Percentiles rank a stretch among this genome's conserved stretches.
Evolutionary conservation across 2,113 vertebrate species (phyloP).

Genomic region (Silurus meridionalis): DNA sequence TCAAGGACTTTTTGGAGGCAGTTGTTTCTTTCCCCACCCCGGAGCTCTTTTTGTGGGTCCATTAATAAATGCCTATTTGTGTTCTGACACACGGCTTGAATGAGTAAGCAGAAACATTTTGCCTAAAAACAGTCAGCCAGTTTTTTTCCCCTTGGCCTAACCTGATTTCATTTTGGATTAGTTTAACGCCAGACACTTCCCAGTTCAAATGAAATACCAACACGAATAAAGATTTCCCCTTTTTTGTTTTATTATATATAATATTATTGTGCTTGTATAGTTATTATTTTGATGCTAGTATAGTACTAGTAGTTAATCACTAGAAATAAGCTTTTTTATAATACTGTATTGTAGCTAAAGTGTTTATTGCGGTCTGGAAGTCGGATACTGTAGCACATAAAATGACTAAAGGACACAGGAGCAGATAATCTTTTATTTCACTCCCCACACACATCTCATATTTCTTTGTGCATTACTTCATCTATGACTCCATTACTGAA

Average conservation of each 20-base stretch:
- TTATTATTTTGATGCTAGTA: neutral
- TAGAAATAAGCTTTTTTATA: neutral
- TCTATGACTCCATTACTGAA: slow-evolving; percentile 39
- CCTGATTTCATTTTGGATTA: neutral
- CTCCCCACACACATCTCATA: neutral
- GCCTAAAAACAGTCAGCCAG: neutral
- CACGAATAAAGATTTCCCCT: too few species aligned
- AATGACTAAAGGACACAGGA: neutral
- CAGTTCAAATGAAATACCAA: neutral
- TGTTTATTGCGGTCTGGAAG: neutral
- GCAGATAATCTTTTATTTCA: neutral
- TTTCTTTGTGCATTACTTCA: slow-evolving; percentile 44
- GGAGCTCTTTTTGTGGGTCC: slow-evolving; percentile 37
- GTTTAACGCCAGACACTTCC: neutral
- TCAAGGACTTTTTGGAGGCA: slow-evolving; percentile 18
- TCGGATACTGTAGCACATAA: neutral
- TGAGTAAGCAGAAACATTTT: slow-evolving; percentile 15
- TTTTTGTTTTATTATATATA: neutral
- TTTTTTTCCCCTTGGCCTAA: neutral
- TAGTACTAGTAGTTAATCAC: neutral
- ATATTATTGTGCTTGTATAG: neutral
- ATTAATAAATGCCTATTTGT: slow-evolving; percentile 42
- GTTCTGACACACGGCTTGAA: slow-evolving; percentile 12
- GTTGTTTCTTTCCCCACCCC: slow-evolving; percentile 23
- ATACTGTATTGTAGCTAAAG: neutral